phyloP scores from a whole-genome alignment of 2,797 vertebrate species.

The Meriones psammophilus region DNA sequence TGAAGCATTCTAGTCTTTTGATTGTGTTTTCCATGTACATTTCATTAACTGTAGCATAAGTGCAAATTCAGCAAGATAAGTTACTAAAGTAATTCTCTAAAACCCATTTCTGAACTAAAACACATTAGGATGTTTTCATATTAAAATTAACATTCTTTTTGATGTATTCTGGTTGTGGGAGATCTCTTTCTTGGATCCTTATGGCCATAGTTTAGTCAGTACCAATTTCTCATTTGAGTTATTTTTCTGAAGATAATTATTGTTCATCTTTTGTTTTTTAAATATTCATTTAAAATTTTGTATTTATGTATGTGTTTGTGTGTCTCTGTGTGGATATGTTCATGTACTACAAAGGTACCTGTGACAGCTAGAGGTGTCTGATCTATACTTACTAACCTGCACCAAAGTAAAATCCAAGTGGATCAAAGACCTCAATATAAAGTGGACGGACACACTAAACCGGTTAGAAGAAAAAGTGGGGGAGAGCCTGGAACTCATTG shows the following conservation, averaged over 20 bases:
- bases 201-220: background rate
- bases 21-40: background rate
- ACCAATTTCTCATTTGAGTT: background rate
- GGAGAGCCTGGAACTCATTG: too few relatives aligned
- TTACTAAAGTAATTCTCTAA: background rate
- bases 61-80: constrained; percentile 9
- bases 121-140: background rate
- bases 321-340: background rate
- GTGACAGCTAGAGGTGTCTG: background rate
- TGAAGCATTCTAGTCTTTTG: background rate
- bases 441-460: too few relatives aligned
- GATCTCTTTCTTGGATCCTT: background rate
- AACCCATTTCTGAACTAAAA: background rate
- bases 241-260: constrained; percentile 13
- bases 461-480: too few relatives aligned
- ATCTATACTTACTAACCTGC: too few relatives aligned
- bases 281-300: background rate
- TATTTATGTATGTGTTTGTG: background rate
- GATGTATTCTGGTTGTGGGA: background rate
- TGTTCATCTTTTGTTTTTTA: background rate
- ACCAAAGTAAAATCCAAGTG: too few relatives aligned
- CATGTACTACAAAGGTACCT: background rate
- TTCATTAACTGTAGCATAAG: background rate
- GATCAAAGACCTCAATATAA: too few relatives aligned
- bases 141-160: background rate